phyloP scores from a whole-genome alignment of 2,113 vertebrate species.

The Ameiurus melas region DNA sequence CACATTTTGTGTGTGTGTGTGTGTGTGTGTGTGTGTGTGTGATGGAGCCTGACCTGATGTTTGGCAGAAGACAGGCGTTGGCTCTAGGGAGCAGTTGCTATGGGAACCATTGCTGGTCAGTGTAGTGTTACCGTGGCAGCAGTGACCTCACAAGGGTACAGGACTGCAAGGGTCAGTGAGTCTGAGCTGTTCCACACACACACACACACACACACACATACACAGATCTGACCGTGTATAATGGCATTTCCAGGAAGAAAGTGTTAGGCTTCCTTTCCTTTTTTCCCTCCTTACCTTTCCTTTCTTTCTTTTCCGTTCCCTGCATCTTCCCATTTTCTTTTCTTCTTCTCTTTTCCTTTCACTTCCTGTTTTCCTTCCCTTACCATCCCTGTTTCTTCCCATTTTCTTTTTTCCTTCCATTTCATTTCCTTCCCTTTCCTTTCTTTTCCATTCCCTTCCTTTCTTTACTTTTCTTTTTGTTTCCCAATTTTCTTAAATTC shows the following conservation, averaged over 20 bases:
- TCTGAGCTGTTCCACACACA: conserved; percentile 44
- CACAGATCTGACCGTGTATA: background rate
- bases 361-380: too few species aligned
- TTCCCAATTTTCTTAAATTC: background rate
- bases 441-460: background rate
- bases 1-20: background rate
- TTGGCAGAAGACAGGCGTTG: conserved; percentile 51
- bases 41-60: conserved; percentile 48
- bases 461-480: background rate
- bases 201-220: conserved; percentile 35
- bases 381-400: too few species aligned
- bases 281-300: background rate
- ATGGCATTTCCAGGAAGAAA: background rate
- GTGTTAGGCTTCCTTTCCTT: background rate
- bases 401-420: background rate
- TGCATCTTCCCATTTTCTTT: background rate
- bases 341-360: too few species aligned
- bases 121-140: conserved; percentile 76
- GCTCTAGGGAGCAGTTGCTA: conserved; percentile 68
- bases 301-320: background rate
- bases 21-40: conserved; percentile 26
- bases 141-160: conserved; percentile 62
- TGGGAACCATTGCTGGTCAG: conserved; percentile 72
- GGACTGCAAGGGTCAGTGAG: conserved; percentile 61
- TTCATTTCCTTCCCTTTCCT: background rate